Conservation (phyloP, 1,140 invertebrate genomes). For the Leptinotarsa undecemlineata region DNA sequence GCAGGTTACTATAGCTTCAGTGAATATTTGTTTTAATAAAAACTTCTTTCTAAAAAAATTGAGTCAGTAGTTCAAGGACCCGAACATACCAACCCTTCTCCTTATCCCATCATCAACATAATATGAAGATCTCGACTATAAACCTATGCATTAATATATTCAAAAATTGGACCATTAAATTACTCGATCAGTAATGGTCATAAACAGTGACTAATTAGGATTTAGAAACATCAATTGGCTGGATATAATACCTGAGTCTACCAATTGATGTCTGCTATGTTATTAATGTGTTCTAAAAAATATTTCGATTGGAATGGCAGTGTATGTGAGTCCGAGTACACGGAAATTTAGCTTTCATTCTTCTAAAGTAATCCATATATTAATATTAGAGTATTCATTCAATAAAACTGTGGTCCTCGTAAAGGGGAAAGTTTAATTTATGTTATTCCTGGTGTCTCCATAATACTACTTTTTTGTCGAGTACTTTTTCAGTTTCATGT, state of each 20-base stretch:
- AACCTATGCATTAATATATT: neutral
- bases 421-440: no score
- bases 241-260: constrained; percentile 6
- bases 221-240: neutral
- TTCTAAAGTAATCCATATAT: no score
- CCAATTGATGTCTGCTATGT: neutral
- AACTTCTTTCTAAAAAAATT: neutral
- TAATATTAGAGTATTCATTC: no score
- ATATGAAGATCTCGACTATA: neutral
- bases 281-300: neutral
- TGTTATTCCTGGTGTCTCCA: no score
- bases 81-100: neutral
- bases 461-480: no score
- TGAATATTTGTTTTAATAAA: no score
- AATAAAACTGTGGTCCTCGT: no score
- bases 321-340: no score
- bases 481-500: no score
- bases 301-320: neutral
- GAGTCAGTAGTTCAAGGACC: neutral
- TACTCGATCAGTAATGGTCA: constrained; percentile 2
- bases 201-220: neutral
- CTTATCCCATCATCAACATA: neutral
- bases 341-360: no score
- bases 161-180: neutral
- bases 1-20: no score